phyloP scores from a whole-genome alignment of 2,797 vertebrate genomes.

The Numenius phaeopus region DNA sequence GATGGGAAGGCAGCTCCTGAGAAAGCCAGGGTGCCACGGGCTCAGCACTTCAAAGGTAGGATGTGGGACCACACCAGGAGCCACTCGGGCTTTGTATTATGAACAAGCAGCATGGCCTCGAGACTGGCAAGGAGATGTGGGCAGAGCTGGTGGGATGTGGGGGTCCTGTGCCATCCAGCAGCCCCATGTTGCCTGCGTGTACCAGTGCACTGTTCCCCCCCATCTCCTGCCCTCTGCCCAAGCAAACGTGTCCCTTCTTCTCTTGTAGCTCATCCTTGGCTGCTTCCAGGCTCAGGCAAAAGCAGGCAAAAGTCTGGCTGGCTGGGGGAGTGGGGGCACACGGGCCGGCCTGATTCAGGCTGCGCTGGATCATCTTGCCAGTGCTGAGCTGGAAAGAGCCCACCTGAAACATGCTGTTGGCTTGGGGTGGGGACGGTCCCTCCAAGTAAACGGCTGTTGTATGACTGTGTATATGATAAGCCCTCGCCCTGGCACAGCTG shows the following conservation, averaged over 20 bases:
- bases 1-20: neutral
- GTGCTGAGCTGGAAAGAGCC: neutral
- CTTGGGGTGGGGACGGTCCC: neutral
- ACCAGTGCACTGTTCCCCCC: neutral
- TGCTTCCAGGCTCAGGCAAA: neutral
- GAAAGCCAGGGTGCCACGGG: neutral
- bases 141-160: neutral
- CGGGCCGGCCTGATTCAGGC: neutral
- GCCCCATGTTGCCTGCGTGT: neutral
- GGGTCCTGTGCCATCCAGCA: neutral
- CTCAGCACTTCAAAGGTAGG: slow-evolving; percentile 82
- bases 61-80: neutral
- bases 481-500: neutral
- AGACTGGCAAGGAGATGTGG: neutral
- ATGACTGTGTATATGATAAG: rapidly evolving
- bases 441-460: neutral
- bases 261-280: rapidly evolving
- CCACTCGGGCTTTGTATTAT: neutral
- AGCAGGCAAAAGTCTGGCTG: neutral
- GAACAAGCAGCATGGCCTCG: neutral
- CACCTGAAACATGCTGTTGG: neutral
- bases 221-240: neutral
- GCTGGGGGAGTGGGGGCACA: rapidly evolving
- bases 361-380: neutral
- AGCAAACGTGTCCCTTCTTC: rapidly evolving